Evolutionary conservation across 2,888 invertebrate species (phyloP), one percentile per base, ranked within the genome.

Genomic region (Drosophila picticornis): DNA sequence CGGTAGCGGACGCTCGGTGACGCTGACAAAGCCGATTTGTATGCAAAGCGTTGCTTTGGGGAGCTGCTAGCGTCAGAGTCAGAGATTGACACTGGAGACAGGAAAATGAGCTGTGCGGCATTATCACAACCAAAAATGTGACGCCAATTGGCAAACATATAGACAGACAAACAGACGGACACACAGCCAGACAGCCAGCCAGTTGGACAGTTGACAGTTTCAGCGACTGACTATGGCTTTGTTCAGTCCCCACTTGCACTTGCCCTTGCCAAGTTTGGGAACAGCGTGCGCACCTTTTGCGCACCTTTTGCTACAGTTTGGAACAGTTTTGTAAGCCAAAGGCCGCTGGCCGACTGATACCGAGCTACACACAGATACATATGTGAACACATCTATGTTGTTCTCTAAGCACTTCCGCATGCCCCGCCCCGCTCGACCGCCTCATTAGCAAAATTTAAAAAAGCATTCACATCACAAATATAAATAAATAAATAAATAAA

Each of bases 121-220:
- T 89, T 87, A 84, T 89, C 84, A 79, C 77, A 75, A 75, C 90
- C 90, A 85, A 90, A 85, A 85, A 89, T 89, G 84, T 85, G 88
- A 84, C 90, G 84, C 72, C 83, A 84, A 84, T 80, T 71, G 78
- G 60, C 67, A 72, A 51, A 38, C 40, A 16, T 59, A 51, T 63
- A 46, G 55, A 19, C 52, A 9, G 36, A 48, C 34, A 29, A 58
- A 25, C 34, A 43, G 57, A 29, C 46, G 59, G 53, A 27, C 65
- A 59, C 29, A 38, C 27, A 19, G 63, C 11, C 60, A 13, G 53
- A 50, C 36, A 53, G 48, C 3, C 46, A 46, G 46, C 7, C 51
- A n/a, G 27, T 16, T 46, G 64, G 57, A 63, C 74, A 64, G 63
- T 34, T 70, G 72, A 72, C 83, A 77, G 77, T 77, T 74, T 63